Percentiles rank a stretch among this genome's conserved stretches.
Evolutionary conservation across 2,888 invertebrate species (phyloP).

Genomic region (Marasmarcha lunaedactyla): DNA sequence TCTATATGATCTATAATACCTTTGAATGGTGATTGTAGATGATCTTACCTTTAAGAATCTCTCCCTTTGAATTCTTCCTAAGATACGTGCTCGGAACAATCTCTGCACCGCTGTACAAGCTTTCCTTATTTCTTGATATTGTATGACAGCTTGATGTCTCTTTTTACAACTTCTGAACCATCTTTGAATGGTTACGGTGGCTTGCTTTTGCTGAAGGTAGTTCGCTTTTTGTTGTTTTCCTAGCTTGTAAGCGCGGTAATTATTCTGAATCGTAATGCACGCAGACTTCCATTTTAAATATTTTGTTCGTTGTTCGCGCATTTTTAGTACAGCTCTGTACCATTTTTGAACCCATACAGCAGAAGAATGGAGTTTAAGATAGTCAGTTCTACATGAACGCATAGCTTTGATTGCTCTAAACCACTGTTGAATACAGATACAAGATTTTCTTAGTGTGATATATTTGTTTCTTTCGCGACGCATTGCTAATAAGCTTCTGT

Average conservation of each 20-base stretch:
- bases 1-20: conserved; percentile 35
- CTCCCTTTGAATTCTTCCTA: conserved; percentile 32
- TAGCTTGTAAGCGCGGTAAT: conserved; percentile 34
- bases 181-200: conserved; percentile 47
- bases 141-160: conserved; percentile 24
- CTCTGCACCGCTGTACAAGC: conserved; percentile 41
- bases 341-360: no score
- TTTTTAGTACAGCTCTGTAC: neutral
- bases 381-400: no score
- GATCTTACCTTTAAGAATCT: conserved; percentile 37
- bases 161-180: conserved; percentile 46
- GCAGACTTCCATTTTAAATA: conserved; percentile 30
- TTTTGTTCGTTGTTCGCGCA: conserved; percentile 19
- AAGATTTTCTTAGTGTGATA: no score
- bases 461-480: neutral
- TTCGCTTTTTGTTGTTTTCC: conserved; percentile 27
- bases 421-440: no score
- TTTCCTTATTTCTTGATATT: conserved; percentile 29
- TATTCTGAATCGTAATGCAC: conserved; percentile 40
- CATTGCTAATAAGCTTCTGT: neutral
- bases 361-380: no score
- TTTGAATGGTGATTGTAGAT: conserved; percentile 41
- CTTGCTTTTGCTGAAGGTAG: conserved; percentile 34
- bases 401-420: no score
- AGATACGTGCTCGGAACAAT: conserved; percentile 36